These are phyloP conservation scores for Sesamia nonagrioides DNA, from an alignment of 1,140 invertebrate species.

Conservation along the genomic window DNA sequence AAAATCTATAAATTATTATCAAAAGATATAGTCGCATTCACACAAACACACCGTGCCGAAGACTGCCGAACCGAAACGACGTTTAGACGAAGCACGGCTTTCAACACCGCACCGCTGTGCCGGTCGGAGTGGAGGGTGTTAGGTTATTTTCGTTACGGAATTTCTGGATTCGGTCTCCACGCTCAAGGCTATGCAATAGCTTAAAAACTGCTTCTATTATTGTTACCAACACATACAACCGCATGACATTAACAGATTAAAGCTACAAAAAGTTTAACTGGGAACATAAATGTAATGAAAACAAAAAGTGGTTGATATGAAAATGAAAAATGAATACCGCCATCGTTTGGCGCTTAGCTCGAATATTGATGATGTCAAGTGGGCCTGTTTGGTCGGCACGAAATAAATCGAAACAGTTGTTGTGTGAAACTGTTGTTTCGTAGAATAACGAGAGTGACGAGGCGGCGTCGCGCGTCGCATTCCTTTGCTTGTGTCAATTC, in stretches of 20 bases:
- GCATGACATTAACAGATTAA: constrained; percentile 14
- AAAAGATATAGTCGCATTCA: no score
- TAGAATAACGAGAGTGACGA: constrained; percentile 57
- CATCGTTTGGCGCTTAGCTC: constrained; percentile 27
- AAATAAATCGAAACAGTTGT: constrained; percentile 35
- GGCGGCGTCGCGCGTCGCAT: constrained; percentile 58
- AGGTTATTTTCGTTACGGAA: no score
- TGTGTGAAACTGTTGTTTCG: constrained; percentile 52
- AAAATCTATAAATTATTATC: no score
- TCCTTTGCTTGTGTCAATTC: constrained; percentile 61
- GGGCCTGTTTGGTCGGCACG: constrained; percentile 34
- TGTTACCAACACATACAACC: neutral
- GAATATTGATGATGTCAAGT: constrained; percentile 43
- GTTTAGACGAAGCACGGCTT: no score
- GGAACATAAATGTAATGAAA: constrained; percentile 31
- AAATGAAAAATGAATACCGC: constrained; percentile 29
- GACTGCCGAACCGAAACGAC: no score
- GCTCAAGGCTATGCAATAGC: no score
- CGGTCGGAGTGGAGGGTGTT: no score
- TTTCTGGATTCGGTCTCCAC: no score
- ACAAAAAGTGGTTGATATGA: constrained; percentile 6
- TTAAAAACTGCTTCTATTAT: no score
- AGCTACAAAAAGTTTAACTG: constrained; percentile 29
- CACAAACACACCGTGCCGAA: no score
- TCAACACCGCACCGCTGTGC: no score